Base-by-base conservation (phyloP, 2,113 vertebrate species). In the Melanotaenia duboulayi region DNA sequence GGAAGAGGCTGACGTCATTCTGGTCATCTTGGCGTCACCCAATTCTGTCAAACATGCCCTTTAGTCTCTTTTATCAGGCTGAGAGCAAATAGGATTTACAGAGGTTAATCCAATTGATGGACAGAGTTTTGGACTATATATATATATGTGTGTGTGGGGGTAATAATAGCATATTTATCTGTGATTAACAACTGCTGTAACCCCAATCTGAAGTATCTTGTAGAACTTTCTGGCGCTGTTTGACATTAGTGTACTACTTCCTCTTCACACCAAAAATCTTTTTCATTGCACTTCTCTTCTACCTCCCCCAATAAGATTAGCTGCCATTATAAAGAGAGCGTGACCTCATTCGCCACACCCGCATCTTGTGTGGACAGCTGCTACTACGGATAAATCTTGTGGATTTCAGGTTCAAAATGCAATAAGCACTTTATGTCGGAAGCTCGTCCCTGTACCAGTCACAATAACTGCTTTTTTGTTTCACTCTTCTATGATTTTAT, bases 61-160 rank as follows among this genome's bases (percentile, higher is more conserved):
- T n/a, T 9, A 7, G 4, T 74, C 39, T 44, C 37, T 66, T 71
- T 46, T 48, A 59, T 48, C 24, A 69, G 25, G 74, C 40, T 10
- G 4, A 22, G 66, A 55, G 19, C 64, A 78, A 76, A 79, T 51
- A 54, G 71, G 64, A 84, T 78, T 82, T 71, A 37, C 49, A 56
- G 25, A 65, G 32, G 59, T 46, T 68, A 79, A 85, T 78, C 52
- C 64, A 25, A 60, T 19, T 49, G 50, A 48, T 11, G 57, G 20
- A 49, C 12, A 23, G 66, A 60, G 48, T 59, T 65, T 66, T 60
- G 63, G 16, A 52, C 66, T 74, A 28, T 56, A 56, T 71, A 32
- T 70, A 23, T 58, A 60, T 49, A 75, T 56, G 70, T 49, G 22
- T 2, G 6, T 28, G 4, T 35, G 32, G 32, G 3, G 64, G 16